A percentile compares a stretch with the other conserved stretches of the same genome.
phyloP scores from a whole-genome alignment of 2,888 invertebrate genomes.

The Drosophila limbata region DNA sequence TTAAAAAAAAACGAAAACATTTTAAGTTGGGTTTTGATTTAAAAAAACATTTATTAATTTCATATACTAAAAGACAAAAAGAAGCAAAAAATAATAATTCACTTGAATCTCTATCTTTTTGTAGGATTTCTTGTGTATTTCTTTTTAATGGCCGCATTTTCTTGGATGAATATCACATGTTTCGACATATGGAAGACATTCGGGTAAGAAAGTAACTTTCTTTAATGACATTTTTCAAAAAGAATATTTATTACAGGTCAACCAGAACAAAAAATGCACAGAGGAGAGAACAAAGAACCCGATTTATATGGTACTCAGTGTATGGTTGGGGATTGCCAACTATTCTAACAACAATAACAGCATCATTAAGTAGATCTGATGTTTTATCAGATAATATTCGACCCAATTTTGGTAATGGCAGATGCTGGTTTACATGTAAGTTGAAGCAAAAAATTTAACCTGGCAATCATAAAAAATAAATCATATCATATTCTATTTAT shows the following conservation, averaged over 20 bases:
- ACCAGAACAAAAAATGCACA: constrained; percentile 73
- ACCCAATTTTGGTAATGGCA: constrained; percentile 87
- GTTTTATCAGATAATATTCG: constrained; percentile 86
- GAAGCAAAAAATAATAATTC: not conserved
- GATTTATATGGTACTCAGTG: constrained; percentile 89
- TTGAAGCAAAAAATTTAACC: not conserved
- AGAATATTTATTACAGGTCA: constrained; percentile 57
- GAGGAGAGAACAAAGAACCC: constrained; percentile 78
- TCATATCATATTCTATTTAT: constrained; percentile 9
- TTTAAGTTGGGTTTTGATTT: not conserved
- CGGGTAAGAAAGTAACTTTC: constrained; percentile 87
- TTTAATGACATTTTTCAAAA: not conserved
- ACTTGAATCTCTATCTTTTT: constrained; percentile 51
- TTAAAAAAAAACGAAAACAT: not conserved
- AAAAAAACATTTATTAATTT: not conserved
- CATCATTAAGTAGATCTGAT: constrained; percentile 87
- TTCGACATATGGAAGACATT: constrained; percentile 94
- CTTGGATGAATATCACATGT: constrained; percentile 92
- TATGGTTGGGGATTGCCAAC: constrained; percentile 91
- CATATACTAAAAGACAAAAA: not conserved
- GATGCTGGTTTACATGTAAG: constrained; percentile 88
- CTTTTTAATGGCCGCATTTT: constrained; percentile 89
- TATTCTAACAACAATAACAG: constrained; percentile 87
- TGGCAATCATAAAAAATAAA: not conserved
- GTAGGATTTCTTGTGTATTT: constrained; percentile 89